Evolutionary conservation across 2,797 vertebrate species (phyloP).

Genomic region (Poeciliopsis presidionis): DNA sequence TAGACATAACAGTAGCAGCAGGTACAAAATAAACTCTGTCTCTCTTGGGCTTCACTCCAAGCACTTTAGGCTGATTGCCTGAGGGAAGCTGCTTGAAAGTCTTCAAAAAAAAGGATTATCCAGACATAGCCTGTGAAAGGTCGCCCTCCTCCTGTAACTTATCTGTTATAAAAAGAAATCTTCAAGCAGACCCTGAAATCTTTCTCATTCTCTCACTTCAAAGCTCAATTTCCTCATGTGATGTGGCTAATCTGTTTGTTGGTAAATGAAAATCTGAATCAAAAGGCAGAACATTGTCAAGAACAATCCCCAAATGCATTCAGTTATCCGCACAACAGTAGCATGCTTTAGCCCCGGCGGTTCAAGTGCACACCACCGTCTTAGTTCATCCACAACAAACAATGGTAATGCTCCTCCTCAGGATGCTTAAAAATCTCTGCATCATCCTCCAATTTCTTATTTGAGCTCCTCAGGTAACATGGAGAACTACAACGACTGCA

Average conservation of each 20-base stretch:
- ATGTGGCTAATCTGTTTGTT: not conserved
- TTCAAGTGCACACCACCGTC: not conserved
- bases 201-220: not conserved
- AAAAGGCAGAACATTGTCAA: not conserved
- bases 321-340: not conserved
- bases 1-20: not conserved
- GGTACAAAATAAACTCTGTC: not conserved
- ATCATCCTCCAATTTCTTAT: not conserved
- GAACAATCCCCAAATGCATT: not conserved
- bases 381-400: not conserved
- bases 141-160: conserved; percentile 3
- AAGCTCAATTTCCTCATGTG: not conserved
- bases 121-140: not conserved
- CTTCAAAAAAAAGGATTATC: conserved; percentile 3
- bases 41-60: conserved; percentile 1
- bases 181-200: not conserved
- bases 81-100: conserved; percentile 5
- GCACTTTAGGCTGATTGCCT: conserved; percentile 5
- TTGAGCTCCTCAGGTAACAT: not conserved
- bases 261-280: not conserved
- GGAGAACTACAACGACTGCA: not conserved
- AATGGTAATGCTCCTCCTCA: not conserved
- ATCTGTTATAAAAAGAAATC: not conserved
- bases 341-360: not conserved
- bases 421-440: not conserved